Percentiles rank a stretch among this genome's conserved stretches.
These are phyloP conservation scores for Urocolius indicus DNA, from an alignment of 2,113 vertebrate species.

Conservation along the genomic window DNA sequence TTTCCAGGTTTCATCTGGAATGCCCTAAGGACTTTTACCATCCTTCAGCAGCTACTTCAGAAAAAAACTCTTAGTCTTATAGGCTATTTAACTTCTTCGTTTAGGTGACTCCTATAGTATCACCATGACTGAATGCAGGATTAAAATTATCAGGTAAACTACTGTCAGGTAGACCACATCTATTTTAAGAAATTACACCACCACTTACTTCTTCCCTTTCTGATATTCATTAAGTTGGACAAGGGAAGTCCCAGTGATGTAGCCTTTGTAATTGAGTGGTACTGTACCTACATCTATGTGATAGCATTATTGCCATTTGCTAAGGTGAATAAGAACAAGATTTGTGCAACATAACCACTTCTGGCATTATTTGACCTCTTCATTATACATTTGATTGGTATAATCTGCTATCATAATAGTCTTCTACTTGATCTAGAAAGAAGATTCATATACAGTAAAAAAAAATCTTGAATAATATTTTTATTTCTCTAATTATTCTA, in stretches of 20 bases:
- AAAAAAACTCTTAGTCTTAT: not conserved
- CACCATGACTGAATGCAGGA: not conserved
- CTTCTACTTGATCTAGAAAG: not conserved
- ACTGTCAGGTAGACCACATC: not conserved
- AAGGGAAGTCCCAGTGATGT: not conserved
- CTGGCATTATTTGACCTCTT: not conserved
- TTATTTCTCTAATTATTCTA: not conserved
- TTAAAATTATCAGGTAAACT: not conserved
- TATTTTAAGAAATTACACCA: not conserved
- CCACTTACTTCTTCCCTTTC: not conserved
- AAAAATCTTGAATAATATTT: not conserved
- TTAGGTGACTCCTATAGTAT: not conserved
- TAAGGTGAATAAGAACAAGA: not conserved
- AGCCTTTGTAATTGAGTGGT: not conserved
- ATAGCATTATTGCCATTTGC: not conserved
- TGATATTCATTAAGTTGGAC: not conserved
- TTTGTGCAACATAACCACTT: not conserved
- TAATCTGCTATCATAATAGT: not conserved
- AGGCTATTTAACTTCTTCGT: not conserved
- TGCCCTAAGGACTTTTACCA: not conserved
- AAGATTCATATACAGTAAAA: not conserved
- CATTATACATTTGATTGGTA: not conserved
- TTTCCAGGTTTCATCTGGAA: not conserved
- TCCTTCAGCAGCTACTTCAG: not conserved
- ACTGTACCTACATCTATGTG: not conserved